Evolutionary conservation across 1,140 invertebrate genomes (phyloP), one percentile per base, ranked within the genome.

Genomic region (Drosophila rufa): DNA sequence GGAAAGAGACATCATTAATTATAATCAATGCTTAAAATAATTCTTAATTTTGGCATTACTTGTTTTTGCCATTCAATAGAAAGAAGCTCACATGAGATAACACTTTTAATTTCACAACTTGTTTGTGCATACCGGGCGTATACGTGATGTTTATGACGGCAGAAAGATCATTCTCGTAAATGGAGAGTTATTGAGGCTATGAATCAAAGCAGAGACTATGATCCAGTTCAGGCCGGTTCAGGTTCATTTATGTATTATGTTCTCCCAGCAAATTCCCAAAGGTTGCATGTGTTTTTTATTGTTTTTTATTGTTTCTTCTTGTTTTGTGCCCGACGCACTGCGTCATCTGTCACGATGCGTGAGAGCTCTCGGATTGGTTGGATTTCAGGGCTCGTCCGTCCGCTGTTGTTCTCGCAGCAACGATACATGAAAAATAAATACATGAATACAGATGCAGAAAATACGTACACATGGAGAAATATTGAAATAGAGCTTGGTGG

Each of bases 351-450:
- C 62, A 46, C 40, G 22, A 45, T 53, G 43, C 57, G 50, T 77
- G 74, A 77, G 65, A 56, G 83, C 79, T 60, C 67, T 58, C 61
- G 71, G 84, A 87, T 87, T 87, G 83, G 83, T 60, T 47, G 79
- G 67, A 69, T 83, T 89, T 83, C 84, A 83, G 83, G 83, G 83
- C 83, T 87, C 83, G 83, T 87, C 81, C 64, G 67, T 69, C 65
- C 56, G 57, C 53, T 51, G 56, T 56, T 58, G 33, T 59, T 66
- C 57, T 62, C 57, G 42, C 38, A 45, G 38, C 53, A 6, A 38
- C 43, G 48, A 46, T 57, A 67, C 4, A 53, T 47, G 46, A 68
- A 4, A 65, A 47, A 30, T n/a, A 46, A 55, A 79, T 11, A 48
- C 19, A 46, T 9, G 25, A 30, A 62, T 33, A 45, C 38, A 64